phyloP scores from a whole-genome alignment of 2,797 vertebrate species.

The Gila robusta region DNA sequence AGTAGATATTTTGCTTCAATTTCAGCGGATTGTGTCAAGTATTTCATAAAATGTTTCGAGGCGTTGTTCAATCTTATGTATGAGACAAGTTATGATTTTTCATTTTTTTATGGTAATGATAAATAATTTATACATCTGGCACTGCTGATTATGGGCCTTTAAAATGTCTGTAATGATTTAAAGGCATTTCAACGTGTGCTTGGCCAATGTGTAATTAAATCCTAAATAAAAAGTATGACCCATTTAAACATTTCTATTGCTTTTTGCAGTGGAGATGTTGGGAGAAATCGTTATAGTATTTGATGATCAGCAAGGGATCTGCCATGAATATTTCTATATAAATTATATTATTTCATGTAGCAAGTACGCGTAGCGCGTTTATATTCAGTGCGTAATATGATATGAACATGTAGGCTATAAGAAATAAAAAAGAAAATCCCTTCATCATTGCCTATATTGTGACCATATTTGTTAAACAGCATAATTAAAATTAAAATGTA shows the following conservation, averaged over 20 bases:
- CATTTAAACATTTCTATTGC: conserved; percentile 23
- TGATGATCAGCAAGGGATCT: conserved; percentile 37
- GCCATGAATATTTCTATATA: conserved; percentile 3
- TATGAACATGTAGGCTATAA: too few species aligned
- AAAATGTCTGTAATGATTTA: conserved; percentile 58
- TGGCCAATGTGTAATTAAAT: conserved; percentile 30
- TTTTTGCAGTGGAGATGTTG: conserved; percentile 22
- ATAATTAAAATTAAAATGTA: neutral
- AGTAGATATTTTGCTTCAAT: neutral
- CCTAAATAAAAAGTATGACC: conserved; percentile 42
- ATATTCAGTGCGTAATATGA: neutral
- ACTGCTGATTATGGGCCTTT: conserved; percentile 63
- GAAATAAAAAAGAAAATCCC: neutral
- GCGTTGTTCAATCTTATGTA: conserved; percentile 10
- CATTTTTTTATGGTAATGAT: conserved; percentile 64
- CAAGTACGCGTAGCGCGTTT: neutral
- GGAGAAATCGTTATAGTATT: neutral
- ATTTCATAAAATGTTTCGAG: neutral
- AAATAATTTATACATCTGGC: conserved; percentile 67
- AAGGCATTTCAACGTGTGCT: conserved; percentile 40
- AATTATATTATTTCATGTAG: neutral
- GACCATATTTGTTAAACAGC: neutral
- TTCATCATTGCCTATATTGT: too few species aligned
- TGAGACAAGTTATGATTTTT: conserved; percentile 56
- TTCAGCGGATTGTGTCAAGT: conserved; percentile 19